Evolutionary conservation across 2,113 vertebrate genomes (phyloP), one percentile per base, ranked within the genome.

Genomic region (Centropus unirufus): DNA sequence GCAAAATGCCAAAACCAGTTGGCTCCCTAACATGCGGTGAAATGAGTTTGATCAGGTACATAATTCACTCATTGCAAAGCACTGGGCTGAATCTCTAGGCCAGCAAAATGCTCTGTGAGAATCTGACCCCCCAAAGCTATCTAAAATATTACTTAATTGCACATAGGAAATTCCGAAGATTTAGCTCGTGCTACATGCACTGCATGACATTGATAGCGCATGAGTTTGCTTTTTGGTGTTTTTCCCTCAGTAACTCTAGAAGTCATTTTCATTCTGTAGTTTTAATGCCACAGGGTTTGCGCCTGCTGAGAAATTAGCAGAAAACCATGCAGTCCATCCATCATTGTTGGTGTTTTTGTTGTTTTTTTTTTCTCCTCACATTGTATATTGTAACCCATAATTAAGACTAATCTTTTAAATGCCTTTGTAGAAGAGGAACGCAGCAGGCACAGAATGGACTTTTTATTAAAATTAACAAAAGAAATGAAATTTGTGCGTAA

Each of bases 401-500:
- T 95, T 92, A 94, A 94, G 81, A 94, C 84, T 92, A 87, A 81
- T 95, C 76, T 79, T 96, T 94, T 90, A 95, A 95, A 78, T 85
- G 81, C 54, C 70, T 75, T 63, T 91, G 69, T 85, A 64, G 92
- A 74, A 93, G 92, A 76, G 58, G 76, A 94, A 55, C 83, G 36
- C 95, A 95, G 89, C 51, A n/a, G 87, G 96, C 69, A 54, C 2
- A 1, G 52, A 95, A 61, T 87, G 90, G 95, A 90, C 80, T 93
- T 97, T 92, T 96, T 89, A 95, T 95, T 96, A 95, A 97, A 97
- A 96, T 95, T 92, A 96, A 90, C 93, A 96, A 91, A 92, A 89
- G 68, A 89, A 95, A 95, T 89, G 44, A 81, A 82, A 75, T 84
- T 94, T 81, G 79, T 90, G 34, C 61, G 11, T 88, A 92, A 91